A percentile compares a stretch with the other conserved stretches of the same genome.
Evolutionary conservation across 2,797 vertebrate genomes (phyloP).

Genomic region (Danio kyathit): DNA sequence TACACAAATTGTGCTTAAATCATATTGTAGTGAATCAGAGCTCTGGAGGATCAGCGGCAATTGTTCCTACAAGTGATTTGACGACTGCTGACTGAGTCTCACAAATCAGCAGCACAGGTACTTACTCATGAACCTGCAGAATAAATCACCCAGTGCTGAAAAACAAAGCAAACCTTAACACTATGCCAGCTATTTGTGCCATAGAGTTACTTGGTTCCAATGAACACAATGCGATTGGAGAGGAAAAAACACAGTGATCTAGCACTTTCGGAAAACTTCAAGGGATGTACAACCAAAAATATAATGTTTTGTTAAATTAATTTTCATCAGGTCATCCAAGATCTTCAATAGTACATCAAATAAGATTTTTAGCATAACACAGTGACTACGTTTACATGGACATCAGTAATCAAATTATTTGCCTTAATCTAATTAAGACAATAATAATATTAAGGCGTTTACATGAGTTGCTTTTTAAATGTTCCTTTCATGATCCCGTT

Average conservation of each 20-base stretch:
- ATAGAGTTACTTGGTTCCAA: not conserved
- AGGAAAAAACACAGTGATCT: not conserved
- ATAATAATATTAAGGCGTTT: too few species aligned
- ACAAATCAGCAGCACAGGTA: constrained; percentile 30
- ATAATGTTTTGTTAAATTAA: too few species aligned
- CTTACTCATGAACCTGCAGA: not conserved
- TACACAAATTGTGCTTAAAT: constrained; percentile 33
- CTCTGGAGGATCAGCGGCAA: constrained; percentile 16
- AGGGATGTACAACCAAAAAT: too few species aligned
- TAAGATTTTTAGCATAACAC: too few species aligned
- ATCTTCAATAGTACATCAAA: too few species aligned
- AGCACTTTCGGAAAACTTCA: not conserved
- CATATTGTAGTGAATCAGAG: constrained; percentile 9
- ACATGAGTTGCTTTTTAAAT: too few species aligned
- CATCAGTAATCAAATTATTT: too few species aligned
- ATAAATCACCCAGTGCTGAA: constrained; percentile 22
- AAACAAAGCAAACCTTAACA: constrained; percentile 1
- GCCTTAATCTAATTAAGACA: too few species aligned
- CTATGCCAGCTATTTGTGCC: constrained; percentile 4
- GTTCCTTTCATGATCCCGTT: too few species aligned
- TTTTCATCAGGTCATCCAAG: too few species aligned
- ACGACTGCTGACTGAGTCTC: constrained; percentile 10
- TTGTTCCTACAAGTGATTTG: constrained; percentile 36
- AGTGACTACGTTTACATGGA: too few species aligned
- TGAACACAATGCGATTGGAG: not conserved